Percentiles rank a stretch among this genome's conserved stretches.
phyloP scores from a whole-genome alignment of 2,888 invertebrate species.

The Fissipunctia ypsillon region DNA sequence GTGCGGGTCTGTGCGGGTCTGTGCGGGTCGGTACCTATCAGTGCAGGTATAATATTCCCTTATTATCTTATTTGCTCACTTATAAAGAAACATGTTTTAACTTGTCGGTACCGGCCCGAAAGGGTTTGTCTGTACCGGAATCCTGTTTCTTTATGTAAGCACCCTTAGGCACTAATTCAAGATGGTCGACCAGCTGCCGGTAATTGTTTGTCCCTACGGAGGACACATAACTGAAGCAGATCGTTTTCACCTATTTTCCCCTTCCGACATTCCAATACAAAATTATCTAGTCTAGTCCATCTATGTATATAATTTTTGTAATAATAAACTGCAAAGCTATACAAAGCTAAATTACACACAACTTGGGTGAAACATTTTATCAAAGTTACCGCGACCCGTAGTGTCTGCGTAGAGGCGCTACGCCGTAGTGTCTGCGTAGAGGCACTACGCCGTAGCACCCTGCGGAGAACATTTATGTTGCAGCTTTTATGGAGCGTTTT shows the following conservation, averaged over 20 bases:
- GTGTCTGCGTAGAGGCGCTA: slow-evolving; percentile 16
- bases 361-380: slow-evolving; percentile 20
- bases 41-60: too few species aligned
- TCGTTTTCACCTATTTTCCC: neutral
- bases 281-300: neutral
- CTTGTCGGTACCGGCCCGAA: too few species aligned
- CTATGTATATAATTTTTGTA: neutral
- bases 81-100: too few species aligned
- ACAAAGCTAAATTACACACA: neutral
- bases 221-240: neutral
- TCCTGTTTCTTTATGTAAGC: too few species aligned
- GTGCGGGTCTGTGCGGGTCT: too few species aligned
- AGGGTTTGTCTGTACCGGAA: too few species aligned
- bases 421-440: slow-evolving; percentile 29
- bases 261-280: neutral
- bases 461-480: slow-evolving; percentile 33
- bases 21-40: too few species aligned
- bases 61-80: too few species aligned
- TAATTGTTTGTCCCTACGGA: neutral
- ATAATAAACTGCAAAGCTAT: neutral
- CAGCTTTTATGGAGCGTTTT: slow-evolving; percentile 38
- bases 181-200: neutral
- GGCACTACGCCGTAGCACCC: slow-evolving; percentile 28
- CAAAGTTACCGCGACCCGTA: slow-evolving; percentile 39
- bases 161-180: neutral